Evolutionary conservation across 1,140 invertebrate genomes (phyloP).

Genomic region (Drosophila pallidifrons): DNA sequence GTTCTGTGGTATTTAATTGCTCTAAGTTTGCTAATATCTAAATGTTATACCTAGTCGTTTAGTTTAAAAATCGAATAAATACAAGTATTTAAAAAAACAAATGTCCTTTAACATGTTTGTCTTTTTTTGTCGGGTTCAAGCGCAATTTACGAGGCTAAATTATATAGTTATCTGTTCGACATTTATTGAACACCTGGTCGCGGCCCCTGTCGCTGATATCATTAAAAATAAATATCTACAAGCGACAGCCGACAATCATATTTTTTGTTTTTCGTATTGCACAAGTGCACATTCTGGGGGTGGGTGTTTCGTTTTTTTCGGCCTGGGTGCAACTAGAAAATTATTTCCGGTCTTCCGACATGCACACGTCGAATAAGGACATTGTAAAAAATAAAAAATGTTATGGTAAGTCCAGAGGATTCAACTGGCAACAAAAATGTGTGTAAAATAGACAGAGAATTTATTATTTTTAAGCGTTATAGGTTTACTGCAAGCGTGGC

Average conservation of each 20-base stretch:
- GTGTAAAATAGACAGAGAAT: conserved; percentile 41
- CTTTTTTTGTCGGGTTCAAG: conserved; percentile 49
- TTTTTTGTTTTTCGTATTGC: conserved; percentile 9
- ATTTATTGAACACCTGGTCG: conserved; percentile 80
- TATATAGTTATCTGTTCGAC: conserved; percentile 70
- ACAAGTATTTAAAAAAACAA: conserved; percentile 29
- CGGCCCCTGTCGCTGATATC: conserved; percentile 58
- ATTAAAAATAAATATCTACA: conserved; percentile 55
- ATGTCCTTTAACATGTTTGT: background rate
- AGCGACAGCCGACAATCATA: conserved; percentile 47
- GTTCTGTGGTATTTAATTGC: conserved; percentile 84
- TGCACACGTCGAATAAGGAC: conserved; percentile 51
- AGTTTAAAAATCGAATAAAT: conserved; percentile 76
- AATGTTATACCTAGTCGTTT: conserved; percentile 78
- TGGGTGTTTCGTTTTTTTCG: conserved; percentile 36
- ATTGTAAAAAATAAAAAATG: conserved; percentile 23
- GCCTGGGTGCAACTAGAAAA: conserved; percentile 68
- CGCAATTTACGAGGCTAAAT: conserved; percentile 62
- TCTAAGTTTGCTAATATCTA: conserved; percentile 82
- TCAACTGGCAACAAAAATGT: background rate
- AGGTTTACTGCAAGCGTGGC: conserved; percentile 58
- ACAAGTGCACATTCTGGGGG: conserved; percentile 70
- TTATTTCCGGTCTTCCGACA: conserved; percentile 82
- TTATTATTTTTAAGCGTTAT: conserved; percentile 77
- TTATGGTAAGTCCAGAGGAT: background rate